A percentile compares a stretch with the other conserved stretches of the same genome.
Evolutionary conservation across 2,888 invertebrate genomes (phyloP).

Genomic region (Lottia scabra): DNA sequence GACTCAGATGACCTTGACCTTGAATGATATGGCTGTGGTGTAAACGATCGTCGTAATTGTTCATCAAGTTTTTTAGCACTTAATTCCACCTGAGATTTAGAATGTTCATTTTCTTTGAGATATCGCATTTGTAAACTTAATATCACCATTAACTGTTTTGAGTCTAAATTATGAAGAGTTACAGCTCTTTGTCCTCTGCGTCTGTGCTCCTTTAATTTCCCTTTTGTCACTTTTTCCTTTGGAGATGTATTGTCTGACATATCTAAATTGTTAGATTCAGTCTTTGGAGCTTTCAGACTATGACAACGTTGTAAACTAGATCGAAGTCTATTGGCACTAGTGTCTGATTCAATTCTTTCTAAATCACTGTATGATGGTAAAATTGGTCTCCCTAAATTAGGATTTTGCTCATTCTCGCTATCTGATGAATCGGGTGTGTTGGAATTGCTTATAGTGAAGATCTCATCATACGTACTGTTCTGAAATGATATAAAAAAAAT

Average conservation of each 20-base stretch:
- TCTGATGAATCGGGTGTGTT: conserved; percentile 40
- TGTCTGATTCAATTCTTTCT: not conserved
- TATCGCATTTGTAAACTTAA: conserved; percentile 57
- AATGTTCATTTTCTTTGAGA: conserved; percentile 50
- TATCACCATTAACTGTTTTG: conserved; percentile 55
- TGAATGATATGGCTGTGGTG: conserved; percentile 47
- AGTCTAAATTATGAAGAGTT: conserved; percentile 55
- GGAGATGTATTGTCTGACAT: conserved; percentile 36
- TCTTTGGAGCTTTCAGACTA: conserved; percentile 28
- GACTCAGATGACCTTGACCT: conserved; percentile 8
- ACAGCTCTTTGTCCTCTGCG: conserved; percentile 51
- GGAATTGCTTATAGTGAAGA: conserved; percentile 52
- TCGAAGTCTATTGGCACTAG: not conserved
- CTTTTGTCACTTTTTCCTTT: conserved; percentile 19
- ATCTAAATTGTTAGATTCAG: conserved; percentile 40
- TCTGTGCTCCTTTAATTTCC: conserved; percentile 53
- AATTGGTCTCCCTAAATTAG: not conserved
- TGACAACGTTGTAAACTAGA: conserved; percentile 24
- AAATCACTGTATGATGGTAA: not conserved
- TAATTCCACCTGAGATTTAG: conserved; percentile 32
- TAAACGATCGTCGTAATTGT: conserved; percentile 40
- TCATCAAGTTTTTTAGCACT: conserved; percentile 12
- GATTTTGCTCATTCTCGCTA: conserved; percentile 31
- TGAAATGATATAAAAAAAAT: conserved; percentile 25
- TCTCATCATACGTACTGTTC: conserved; percentile 53